phyloP scores from a whole-genome alignment of 2,888 invertebrate genomes.

The Cotesia congregata region DNA sequence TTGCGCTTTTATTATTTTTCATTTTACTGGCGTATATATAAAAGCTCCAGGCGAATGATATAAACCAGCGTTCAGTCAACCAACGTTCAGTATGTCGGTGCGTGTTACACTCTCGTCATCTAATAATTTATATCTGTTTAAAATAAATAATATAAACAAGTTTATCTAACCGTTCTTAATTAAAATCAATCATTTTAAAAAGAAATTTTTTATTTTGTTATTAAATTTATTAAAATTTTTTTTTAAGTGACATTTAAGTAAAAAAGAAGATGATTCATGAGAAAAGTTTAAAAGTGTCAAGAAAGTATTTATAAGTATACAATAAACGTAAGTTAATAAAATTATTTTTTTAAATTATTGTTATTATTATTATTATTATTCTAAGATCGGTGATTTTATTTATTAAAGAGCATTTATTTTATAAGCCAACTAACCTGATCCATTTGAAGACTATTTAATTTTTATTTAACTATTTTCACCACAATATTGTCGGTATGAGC shows the following conservation, averaged over 20 bases:
- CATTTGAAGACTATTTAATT: too few relatives aligned
- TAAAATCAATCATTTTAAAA: too few relatives aligned
- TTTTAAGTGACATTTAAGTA: neutral
- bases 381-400: too few relatives aligned
- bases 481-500: too few relatives aligned
- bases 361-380: too few relatives aligned
- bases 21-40: neutral
- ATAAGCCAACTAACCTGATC: too few relatives aligned
- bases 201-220: neutral
- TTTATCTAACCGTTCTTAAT: too few relatives aligned
- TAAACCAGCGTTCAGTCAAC: constrained; percentile 11
- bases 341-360: neutral
- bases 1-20: constrained; percentile 11
- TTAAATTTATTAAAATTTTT: neutral
- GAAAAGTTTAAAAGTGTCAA: neutral
- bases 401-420: too few relatives aligned
- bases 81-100: constrained; percentile 24
- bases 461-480: too few relatives aligned
- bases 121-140: neutral
- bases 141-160: neutral
- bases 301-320: neutral
- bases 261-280: neutral
- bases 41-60: neutral
- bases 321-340: neutral
- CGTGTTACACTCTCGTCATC: constrained; percentile 5